Conservation (phyloP, 2,797 vertebrate species). For the Phaenicophaeus curvirostris region DNA sequence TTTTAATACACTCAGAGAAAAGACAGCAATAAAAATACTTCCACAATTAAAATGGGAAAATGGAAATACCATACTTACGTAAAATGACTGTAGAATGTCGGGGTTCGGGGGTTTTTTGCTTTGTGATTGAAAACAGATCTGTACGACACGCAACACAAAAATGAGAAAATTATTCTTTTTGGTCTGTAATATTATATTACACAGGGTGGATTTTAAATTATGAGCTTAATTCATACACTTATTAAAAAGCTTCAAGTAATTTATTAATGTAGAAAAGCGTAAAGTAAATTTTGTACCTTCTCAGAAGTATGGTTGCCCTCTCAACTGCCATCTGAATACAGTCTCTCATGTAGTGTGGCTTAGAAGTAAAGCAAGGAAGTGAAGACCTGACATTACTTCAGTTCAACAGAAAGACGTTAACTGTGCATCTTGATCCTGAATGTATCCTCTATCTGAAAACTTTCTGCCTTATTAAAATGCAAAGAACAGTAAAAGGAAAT, state of each 20-base stretch:
- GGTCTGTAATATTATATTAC: neutral
- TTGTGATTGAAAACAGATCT: neutral
- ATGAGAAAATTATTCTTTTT: neutral
- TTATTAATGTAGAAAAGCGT: neutral
- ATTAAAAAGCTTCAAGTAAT: neutral
- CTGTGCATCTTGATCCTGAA: neutral
- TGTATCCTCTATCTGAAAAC: neutral
- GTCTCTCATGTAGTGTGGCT: neutral
- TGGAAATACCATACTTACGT: neutral
- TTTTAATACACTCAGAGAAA: neutral
- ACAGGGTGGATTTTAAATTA: neutral
- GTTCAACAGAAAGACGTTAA: neutral
- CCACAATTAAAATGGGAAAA: neutral
- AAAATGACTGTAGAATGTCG: neutral
- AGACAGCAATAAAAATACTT: conserved; percentile 17
- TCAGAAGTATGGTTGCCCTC: neutral
- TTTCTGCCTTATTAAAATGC: neutral
- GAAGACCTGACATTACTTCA: neutral
- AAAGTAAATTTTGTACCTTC: neutral
- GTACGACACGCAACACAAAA: neutral
- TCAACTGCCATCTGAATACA: neutral
- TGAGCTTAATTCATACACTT: neutral
- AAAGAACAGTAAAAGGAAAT: conserved; percentile 30
- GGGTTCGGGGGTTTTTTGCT: neutral
- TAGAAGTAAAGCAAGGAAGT: neutral